These are phyloP conservation scores for Brachyhypopomus occidentalis DNA, from an alignment of 2,113 vertebrate species.

Conservation along the genomic window DNA sequence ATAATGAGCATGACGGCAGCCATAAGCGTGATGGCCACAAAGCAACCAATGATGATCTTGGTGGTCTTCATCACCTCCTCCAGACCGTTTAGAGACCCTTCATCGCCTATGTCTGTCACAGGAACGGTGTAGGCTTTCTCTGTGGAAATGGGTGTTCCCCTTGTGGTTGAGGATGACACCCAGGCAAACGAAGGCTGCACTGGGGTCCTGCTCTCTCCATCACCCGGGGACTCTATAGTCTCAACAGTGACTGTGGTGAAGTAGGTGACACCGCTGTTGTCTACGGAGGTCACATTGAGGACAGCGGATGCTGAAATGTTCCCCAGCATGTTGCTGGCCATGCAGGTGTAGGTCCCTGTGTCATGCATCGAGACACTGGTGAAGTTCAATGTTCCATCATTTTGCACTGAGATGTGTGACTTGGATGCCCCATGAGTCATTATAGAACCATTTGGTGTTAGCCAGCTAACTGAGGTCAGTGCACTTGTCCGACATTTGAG, in stretches of 20 bases:
- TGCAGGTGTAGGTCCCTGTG: slow-evolving; percentile 95
- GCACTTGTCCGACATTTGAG: slow-evolving; percentile 93
- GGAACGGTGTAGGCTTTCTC: slow-evolving; percentile 94
- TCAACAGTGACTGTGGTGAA: slow-evolving; percentile 98
- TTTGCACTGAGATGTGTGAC: slow-evolving; percentile 91
- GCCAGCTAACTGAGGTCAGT: slow-evolving; percentile 94
- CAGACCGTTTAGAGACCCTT: slow-evolving; percentile 69
- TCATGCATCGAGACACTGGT: slow-evolving; percentile 92
- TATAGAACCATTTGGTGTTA: slow-evolving; percentile 92
- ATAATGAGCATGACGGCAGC: slow-evolving; percentile 97
- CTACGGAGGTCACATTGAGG: slow-evolving; percentile 91
- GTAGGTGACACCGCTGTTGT: slow-evolving; percentile 90
- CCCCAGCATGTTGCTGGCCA: slow-evolving; percentile 96
- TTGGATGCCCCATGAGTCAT: slow-evolving; percentile 93
- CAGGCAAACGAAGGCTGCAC: slow-evolving; percentile 85
- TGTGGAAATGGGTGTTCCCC: slow-evolving; percentile 87
- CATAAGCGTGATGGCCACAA: slow-evolving; percentile 98
- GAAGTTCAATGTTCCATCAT: slow-evolving; percentile 94
- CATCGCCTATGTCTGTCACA: slow-evolving; percentile 81
- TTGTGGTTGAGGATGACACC: slow-evolving; percentile 91
- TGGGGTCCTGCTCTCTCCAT: slow-evolving; percentile 85
- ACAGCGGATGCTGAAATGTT: slow-evolving; percentile 95
- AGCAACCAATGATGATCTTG: slow-evolving; percentile 83
- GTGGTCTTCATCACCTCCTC: slow-evolving; percentile 82
- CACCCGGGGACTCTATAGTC: slow-evolving; percentile 89